Evolutionary conservation across 1,140 invertebrate genomes (phyloP), one percentile per base, ranked within the genome.

Genomic region (Scaptodrosophila lebanonensis): DNA sequence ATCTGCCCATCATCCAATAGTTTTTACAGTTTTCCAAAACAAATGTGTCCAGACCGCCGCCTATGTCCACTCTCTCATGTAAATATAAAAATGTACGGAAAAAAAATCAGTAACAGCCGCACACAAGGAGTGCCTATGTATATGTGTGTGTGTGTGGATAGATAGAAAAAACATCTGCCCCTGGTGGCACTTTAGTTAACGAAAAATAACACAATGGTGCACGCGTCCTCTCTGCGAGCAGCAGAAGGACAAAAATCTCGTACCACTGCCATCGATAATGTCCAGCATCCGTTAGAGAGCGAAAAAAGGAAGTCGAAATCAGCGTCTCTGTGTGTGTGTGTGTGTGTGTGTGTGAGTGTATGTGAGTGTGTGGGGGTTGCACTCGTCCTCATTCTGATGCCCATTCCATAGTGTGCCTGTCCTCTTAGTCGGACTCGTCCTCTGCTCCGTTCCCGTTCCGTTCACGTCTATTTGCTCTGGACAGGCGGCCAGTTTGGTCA

Each of bases 371-470:
- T 20, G 27, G 20, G 64, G 61, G 32, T 35, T 7, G 25, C 38
- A 30, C 49, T 35, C 22, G 9, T 32, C 9, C n/a, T 1, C 38
- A 12, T 38, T 36, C 32, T 44, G 43, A 38, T 20, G 49, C 42
- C 27, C 59, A 49, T 36, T 62, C 52, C 53, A 63, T 58, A 63
- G 50, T 51, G 40, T 51, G 11, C 27, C 44, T 33, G 45, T 40
- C 39, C 39, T 27, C 38, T 56, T 25, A 25, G 52, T 8, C 38
- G 59, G 64, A 64, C 64, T 65, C 73, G 72, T 76, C 67, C 64
- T 27, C 33, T 4, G 47, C 50, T 45, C 27, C 64, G 67, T 73
- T 79, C 77, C 73, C 72, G 72, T 67, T 73, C 67, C 73, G 67
- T 52, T 25, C 54, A 35, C 20, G 51, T 29, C 22, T 25, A 25